Evolutionary conservation across 2,888 invertebrate genomes (phyloP).

Genomic region (Antheraea yamamai): DNA sequence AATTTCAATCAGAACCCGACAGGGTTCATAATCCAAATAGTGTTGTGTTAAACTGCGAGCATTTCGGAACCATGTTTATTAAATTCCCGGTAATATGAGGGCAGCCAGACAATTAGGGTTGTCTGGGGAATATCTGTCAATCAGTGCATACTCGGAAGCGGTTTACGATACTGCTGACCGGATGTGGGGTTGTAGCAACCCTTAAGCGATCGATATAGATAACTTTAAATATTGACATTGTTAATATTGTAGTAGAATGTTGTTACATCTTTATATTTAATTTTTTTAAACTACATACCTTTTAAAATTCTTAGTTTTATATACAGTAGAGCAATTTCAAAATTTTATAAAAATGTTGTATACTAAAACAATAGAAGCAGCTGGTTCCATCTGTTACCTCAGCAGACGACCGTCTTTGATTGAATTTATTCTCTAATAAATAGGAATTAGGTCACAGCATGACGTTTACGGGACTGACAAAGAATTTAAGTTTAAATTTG

Average conservation of each 20-base stretch:
- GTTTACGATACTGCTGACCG: constrained; percentile 54
- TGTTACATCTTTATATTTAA: too few relatives aligned
- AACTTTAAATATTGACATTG: constrained; percentile 5
- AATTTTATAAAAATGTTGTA: not conserved
- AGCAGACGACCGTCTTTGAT: constrained; percentile 23
- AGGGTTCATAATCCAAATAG: constrained; percentile 56
- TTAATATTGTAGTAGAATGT: too few relatives aligned
- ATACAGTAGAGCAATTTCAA: not conserved
- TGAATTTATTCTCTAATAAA: constrained; percentile 27
- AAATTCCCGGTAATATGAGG: constrained; percentile 67
- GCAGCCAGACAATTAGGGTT: constrained; percentile 64
- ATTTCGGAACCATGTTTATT: constrained; percentile 63
- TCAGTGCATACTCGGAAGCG: constrained; percentile 54
- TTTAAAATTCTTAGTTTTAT: not conserved
- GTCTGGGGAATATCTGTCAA: constrained; percentile 70
- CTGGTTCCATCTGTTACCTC: constrained; percentile 8
- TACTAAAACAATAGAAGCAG: not conserved
- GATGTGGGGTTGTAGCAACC: constrained; percentile 41
- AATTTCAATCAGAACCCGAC: constrained; percentile 59
- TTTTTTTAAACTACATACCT: not conserved
- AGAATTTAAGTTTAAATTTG: constrained; percentile 20
- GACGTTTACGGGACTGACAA: constrained; percentile 24
- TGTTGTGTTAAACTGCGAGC: constrained; percentile 50
- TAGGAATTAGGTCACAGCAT: constrained; percentile 30
- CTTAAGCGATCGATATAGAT: constrained; percentile 16